Base-by-base conservation (phyloP, 1,140 invertebrate species). In the Drosophila rhopaloa region DNA sequence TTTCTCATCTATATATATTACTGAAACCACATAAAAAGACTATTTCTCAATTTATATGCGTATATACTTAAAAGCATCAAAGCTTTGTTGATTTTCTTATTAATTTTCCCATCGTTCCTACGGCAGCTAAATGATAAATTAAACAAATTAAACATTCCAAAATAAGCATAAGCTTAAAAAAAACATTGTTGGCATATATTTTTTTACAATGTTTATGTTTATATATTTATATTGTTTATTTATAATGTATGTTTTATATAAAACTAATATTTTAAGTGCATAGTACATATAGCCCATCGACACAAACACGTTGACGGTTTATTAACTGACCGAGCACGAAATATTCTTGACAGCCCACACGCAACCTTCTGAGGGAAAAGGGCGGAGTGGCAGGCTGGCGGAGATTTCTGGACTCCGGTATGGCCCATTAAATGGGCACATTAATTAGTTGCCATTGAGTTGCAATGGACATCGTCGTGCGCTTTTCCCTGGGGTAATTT, bases 361-460 rank as follows among this genome's bases (percentile, higher is more conserved):
- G 57, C 62, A 47, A 60, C 44, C 60, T 11, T 13, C 32, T 32
- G 41, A 35, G 41, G 47, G 24, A 24, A 24, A 24, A 24, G 27
- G 35, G 40, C 9, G 47, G 27, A 13, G 60, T 19, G 13, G 11
- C 8, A 7, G 35, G 46, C 27, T 54, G 51, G n/a, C 32, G 71
- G 50, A 65, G 59, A 75, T 75, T 75, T 63, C 58, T 63, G 59
- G 77, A 56, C 62, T 76, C 24, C 51, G n/a, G 37, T 59, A 88
- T 88, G 58, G 75, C 65, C 75, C 83, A 85, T 85, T 88, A 82
- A 82, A 88, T 79, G 60, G 75, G 56, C 79, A 73, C 82, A 86
- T 86, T 86, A 86, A 86, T 86, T 86, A 86, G 82, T 88, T 76
- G 79, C 65, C 82, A 88, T 88, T 79, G 76, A 86, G 72, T 75